Conservation (phyloP, 2,113 vertebrate species). For the Cyprinodon brontotheroides region DNA sequence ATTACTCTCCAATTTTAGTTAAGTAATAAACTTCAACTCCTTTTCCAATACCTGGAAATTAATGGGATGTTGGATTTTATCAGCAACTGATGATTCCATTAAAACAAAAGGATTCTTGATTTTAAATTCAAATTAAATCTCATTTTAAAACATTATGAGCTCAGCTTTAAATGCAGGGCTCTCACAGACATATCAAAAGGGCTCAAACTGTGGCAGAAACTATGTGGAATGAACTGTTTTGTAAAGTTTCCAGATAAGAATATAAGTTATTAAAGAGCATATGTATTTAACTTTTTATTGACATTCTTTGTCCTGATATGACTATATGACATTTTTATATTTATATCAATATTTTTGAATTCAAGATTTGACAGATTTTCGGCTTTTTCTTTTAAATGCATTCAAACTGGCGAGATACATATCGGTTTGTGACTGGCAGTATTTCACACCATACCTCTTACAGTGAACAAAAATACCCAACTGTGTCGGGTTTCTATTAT, state of each 20-base stretch:
- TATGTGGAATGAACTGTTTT: too few relatives aligned
- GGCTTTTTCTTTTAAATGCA: too few relatives aligned
- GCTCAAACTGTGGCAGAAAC: too few relatives aligned
- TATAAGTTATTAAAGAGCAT: too few relatives aligned
- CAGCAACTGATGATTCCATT: not conserved
- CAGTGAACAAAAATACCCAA: not conserved
- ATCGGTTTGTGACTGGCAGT: not conserved
- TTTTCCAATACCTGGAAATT: not conserved
- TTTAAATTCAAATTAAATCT: not conserved
- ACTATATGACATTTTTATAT: not conserved
- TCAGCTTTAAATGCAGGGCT: too few relatives aligned
- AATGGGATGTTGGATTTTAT: not conserved
- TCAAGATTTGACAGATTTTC: not conserved
- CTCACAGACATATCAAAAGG: too few relatives aligned
- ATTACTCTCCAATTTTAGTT: not conserved
- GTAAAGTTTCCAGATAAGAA: too few relatives aligned
- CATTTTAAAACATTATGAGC: not conserved
- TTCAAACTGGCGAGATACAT: not conserved
- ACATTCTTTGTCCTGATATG: not conserved
- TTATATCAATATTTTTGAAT: not conserved
- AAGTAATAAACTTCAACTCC: not conserved
- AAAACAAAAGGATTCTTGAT: not conserved
- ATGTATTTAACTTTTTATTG: not conserved
- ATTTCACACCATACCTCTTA: not conserved
- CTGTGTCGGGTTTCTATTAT: slow-evolving; percentile 14